Evolutionary conservation across 2,888 invertebrate genomes (phyloP).

Genomic region (Psylliodes chrysocephalus): DNA sequence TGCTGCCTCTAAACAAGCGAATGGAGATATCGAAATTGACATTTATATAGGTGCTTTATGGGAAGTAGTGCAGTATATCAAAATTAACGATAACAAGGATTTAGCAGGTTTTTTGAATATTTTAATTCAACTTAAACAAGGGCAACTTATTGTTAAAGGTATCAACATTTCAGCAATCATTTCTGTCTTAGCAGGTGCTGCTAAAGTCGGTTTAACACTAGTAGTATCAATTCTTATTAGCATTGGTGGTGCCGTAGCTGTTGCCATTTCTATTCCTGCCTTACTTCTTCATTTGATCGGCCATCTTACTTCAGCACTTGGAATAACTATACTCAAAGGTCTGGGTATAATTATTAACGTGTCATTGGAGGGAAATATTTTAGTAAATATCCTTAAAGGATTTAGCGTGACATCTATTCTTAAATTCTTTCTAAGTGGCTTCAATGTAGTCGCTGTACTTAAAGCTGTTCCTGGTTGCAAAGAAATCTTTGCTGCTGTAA

Average conservation of each 20-base stretch:
- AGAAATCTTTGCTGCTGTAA: constrained; percentile 27
- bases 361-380: constrained; percentile 1
- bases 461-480: constrained; percentile 33
- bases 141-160: constrained; percentile 28
- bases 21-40: constrained; percentile 22
- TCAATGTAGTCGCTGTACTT: constrained; percentile 22
- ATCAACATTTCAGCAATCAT: constrained; percentile 38
- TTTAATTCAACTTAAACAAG: constrained; percentile 28
- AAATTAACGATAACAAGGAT: background rate
- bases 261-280: constrained; percentile 31
- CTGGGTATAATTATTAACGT: constrained; percentile 31
- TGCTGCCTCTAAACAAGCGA: constrained; percentile 8
- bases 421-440: constrained; percentile 18
- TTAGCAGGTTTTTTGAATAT: constrained; percentile 29
- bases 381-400: constrained; percentile 14
- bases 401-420: constrained; percentile 25
- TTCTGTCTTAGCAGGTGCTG: constrained; percentile 16
- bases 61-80: constrained; percentile 24
- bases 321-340: constrained; percentile 28
- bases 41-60: constrained; percentile 29
- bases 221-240: constrained; percentile 33
- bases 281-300: constrained; percentile 33
- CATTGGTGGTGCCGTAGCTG: constrained; percentile 15
- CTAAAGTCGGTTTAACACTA: constrained; percentile 19
- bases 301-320: constrained; percentile 25